Percentiles rank a stretch among this genome's conserved stretches.
These are phyloP conservation scores for Pimephales promelas DNA, from an alignment of 2,113 vertebrate genomes.

Conservation along the genomic window DNA sequence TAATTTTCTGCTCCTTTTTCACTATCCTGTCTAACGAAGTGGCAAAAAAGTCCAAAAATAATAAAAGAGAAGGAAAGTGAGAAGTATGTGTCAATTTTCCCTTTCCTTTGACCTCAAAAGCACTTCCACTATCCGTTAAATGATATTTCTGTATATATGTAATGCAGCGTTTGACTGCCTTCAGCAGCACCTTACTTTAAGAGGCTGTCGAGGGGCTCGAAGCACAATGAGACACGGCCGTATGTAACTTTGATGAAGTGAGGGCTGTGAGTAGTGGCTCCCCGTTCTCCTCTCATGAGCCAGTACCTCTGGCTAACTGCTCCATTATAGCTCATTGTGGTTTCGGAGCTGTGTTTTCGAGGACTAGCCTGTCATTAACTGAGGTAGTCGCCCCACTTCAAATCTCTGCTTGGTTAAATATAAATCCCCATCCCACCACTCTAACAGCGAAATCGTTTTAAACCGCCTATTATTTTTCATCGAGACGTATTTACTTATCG, in stretches of 20 bases:
- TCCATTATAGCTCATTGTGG: slow-evolving; percentile 49
- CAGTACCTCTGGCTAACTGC: slow-evolving; percentile 32
- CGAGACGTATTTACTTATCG: slow-evolving; percentile 30
- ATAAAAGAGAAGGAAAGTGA: slow-evolving; percentile 19
- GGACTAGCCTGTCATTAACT: slow-evolving; percentile 48
- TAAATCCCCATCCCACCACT: slow-evolving; percentile 32
- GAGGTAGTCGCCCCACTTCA: slow-evolving; percentile 51
- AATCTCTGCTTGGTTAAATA: slow-evolving; percentile 52
- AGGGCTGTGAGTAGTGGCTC: slow-evolving; percentile 19
- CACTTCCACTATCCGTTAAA: neutral
- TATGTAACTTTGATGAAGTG: slow-evolving; percentile 46
- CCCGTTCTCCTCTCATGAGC: slow-evolving; percentile 23
- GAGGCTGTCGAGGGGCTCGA: slow-evolving; percentile 21
- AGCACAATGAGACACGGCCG: neutral
- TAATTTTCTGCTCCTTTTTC: neutral
- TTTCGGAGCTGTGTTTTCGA: slow-evolving; percentile 36
- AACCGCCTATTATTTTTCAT: slow-evolving; percentile 10
- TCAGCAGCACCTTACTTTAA: slow-evolving; percentile 35
- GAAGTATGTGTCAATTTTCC: neutral
- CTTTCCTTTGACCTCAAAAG: neutral
- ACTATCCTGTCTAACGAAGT: neutral
- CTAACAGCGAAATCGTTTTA: neutral
- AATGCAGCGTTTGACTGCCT: neutral
- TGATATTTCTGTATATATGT: neutral
- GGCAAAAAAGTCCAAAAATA: neutral